Conservation (phyloP, 2,113 vertebrate species). For the Halcyon malimbica region DNA sequence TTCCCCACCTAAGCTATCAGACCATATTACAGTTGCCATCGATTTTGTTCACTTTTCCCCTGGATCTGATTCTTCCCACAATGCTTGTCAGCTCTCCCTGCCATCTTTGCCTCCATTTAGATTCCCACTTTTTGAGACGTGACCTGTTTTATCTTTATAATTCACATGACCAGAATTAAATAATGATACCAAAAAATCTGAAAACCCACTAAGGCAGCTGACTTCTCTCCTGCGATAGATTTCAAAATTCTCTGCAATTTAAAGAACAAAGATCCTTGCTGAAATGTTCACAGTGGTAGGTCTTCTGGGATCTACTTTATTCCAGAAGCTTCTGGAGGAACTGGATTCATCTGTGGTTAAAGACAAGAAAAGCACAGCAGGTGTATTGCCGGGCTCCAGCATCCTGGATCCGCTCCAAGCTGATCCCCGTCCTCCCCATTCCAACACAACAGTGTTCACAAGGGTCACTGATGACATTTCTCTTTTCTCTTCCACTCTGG, state of each 20-base stretch:
- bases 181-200: not conserved
- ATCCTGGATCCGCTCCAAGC: not conserved
- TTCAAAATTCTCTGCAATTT: not conserved
- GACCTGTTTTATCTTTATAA: not conserved
- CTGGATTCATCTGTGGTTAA: not conserved
- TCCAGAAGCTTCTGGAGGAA: constrained; percentile 1
- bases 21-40: not conserved
- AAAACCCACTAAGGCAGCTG: not conserved
- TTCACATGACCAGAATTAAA: not conserved
- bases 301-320: not conserved
- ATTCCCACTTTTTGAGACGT: not conserved
- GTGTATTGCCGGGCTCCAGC: not conserved
- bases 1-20: not conserved
- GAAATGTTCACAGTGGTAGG: not conserved
- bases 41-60: not conserved
- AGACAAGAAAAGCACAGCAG: not conserved
- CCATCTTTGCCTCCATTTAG: not conserved
- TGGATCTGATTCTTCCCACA: not conserved
- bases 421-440: not conserved
- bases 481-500: not conserved
- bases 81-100: not conserved
- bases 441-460: not conserved
- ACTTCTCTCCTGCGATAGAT: not conserved
- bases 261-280: not conserved
- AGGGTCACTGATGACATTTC: not conserved